These are phyloP conservation scores for Ecliptopera silaceata DNA, from an alignment of 2,888 invertebrate species.

Conservation along the genomic window DNA sequence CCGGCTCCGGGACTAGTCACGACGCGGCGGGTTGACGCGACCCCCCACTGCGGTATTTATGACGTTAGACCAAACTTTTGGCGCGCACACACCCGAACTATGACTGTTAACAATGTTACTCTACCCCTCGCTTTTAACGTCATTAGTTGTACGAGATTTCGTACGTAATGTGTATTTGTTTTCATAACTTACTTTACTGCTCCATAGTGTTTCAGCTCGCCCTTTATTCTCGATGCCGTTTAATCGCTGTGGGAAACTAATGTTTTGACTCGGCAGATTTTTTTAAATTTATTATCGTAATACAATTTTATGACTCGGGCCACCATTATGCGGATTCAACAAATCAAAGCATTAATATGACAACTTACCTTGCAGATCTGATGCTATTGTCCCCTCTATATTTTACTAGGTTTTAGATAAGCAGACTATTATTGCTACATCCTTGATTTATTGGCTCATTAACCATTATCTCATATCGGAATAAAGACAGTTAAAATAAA, in stretches of 20 bases:
- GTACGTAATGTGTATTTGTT: conserved; percentile 79
- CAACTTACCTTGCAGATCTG: conserved; percentile 31
- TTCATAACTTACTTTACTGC: conserved; percentile 73
- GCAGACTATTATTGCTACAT: conserved; percentile 51
- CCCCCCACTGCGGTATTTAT: conserved; percentile 78
- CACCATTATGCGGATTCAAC: conserved; percentile 30
- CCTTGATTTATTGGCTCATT: conserved; percentile 55
- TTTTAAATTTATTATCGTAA: conserved; percentile 60
- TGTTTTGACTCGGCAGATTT: conserved; percentile 60
- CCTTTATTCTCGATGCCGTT: conserved; percentile 59
- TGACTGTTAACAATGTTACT: conserved; percentile 78
- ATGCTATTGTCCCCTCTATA: conserved; percentile 47
- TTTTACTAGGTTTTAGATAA: conserved; percentile 31
- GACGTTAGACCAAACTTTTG: conserved; percentile 74
- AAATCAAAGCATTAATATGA: conserved; percentile 18
- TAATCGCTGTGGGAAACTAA: conserved; percentile 78
- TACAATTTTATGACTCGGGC: conserved; percentile 57
- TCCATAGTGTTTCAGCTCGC: conserved; percentile 64
- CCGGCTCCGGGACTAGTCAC: conserved; percentile 41
- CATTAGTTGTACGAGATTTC: conserved; percentile 80
- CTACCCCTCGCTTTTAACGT: conserved; percentile 79
- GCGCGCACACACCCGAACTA: conserved; percentile 77
- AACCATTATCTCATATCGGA: conserved; percentile 60
- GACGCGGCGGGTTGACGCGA: conserved; percentile 35
- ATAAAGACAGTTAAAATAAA: conserved; percentile 60